Evolutionary conservation across 2,888 invertebrate genomes (phyloP).

Genomic region (Sesia bembeciformis): DNA sequence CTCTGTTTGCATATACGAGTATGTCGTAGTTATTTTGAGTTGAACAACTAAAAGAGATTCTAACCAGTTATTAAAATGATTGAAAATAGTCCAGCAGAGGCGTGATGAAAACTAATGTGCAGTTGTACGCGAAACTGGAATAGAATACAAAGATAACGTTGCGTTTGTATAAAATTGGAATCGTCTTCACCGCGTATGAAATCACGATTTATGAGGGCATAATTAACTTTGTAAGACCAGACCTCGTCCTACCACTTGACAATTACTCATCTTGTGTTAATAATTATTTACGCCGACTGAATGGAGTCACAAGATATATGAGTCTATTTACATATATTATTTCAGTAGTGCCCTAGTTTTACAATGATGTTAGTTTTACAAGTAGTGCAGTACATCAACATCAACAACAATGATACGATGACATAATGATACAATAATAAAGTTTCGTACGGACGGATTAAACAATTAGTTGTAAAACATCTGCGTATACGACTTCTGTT

Average conservation of each 20-base stretch:
- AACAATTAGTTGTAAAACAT: too few species aligned
- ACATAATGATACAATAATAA: too few species aligned
- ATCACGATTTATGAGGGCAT: not conserved
- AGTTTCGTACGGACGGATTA: too few species aligned
- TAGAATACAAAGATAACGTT: conserved; percentile 1
- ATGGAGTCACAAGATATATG: conserved; percentile 12
- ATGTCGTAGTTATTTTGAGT: not conserved
- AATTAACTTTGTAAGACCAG: conserved; percentile 8
- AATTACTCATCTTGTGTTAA: conserved; percentile 32
- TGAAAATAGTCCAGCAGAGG: conserved; percentile 33
- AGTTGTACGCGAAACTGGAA: conserved; percentile 25
- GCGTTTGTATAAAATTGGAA: conserved; percentile 1
- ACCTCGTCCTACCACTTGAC: conserved; percentile 16
- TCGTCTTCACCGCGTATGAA: not conserved
- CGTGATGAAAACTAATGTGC: conserved; percentile 36
- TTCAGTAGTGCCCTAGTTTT: not conserved
- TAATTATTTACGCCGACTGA: conserved; percentile 29
- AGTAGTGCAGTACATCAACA: not conserved
- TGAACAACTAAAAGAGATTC: not conserved
- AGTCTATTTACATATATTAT: not conserved
- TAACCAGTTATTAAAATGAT: conserved; percentile 31
- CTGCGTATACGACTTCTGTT: too few species aligned
- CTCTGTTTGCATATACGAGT: too few species aligned
- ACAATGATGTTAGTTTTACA: not conserved
- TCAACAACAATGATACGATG: too few species aligned